A percentile compares a stretch with the other conserved stretches of the same genome.
These are phyloP conservation scores for Brachycybe producta DNA, from an alignment of 2,888 invertebrate genomes.

Conservation along the genomic window DNA sequence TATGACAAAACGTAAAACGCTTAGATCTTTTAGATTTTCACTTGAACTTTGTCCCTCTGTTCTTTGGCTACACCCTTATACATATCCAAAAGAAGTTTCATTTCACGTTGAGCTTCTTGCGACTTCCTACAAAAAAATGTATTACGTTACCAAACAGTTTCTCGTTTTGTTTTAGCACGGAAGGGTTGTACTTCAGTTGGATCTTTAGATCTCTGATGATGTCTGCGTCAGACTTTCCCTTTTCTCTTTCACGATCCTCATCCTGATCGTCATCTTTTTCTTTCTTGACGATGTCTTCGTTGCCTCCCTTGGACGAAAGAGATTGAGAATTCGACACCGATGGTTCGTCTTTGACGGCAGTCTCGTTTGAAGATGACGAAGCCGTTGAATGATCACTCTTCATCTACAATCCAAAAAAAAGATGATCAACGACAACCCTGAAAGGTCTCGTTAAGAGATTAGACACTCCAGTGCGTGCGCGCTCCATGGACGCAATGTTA, in stretches of 20 bases:
- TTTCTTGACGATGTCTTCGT: constrained; percentile 11
- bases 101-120: constrained; percentile 81
- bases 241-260: constrained; percentile 27
- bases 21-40: constrained; percentile 33
- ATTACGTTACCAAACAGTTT: not conserved
- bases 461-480: not conserved
- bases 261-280: constrained; percentile 29
- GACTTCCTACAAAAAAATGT: constrained; percentile 54
- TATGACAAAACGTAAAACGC: not conserved
- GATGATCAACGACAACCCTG: too few relatives aligned
- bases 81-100: constrained; percentile 88
- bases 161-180: constrained; percentile 28
- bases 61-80: constrained; percentile 96
- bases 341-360: constrained; percentile 20
- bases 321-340: constrained; percentile 16
- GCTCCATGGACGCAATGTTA: not conserved
- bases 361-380: constrained; percentile 17
- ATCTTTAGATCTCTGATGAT: constrained; percentile 73
- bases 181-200: constrained; percentile 89
- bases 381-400: constrained; percentile 15
- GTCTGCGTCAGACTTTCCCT: constrained; percentile 46
- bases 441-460: too few relatives aligned
- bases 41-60: constrained; percentile 85
- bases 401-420: too few relatives aligned
- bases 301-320: constrained; percentile 25